A percentile compares a stretch with the other conserved stretches of the same genome.
phyloP scores from a whole-genome alignment of 2,113 vertebrate species.

The Corythoichthys intestinalis region DNA sequence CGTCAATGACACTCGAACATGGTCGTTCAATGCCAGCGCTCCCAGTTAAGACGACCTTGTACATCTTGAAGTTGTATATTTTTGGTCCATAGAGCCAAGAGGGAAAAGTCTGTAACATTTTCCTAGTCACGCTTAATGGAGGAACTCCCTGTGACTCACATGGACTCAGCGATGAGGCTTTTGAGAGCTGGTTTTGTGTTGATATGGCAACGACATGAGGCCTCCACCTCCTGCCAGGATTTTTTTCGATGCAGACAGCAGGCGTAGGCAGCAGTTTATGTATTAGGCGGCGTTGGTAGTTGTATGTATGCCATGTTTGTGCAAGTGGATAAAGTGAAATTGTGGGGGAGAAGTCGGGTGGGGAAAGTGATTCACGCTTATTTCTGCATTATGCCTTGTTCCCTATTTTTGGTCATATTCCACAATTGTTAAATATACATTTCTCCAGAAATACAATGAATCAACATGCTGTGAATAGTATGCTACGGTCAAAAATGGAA shows the following conservation, averaged over 20 bases:
- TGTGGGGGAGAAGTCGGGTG: not conserved
- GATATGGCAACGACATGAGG: constrained; percentile 34
- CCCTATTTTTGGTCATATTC: not conserved
- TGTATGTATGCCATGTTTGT: not conserved
- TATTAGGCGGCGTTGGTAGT: not conserved
- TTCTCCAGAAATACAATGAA: not conserved
- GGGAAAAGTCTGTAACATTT: constrained; percentile 2
- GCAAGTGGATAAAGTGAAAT: not conserved
- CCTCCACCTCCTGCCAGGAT: not conserved
- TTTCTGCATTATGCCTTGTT: not conserved
- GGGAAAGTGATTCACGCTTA: constrained; percentile 1
- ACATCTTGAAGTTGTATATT: not conserved
- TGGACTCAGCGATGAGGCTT: not conserved
- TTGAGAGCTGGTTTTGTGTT: constrained; percentile 23
- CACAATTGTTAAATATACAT: not conserved
- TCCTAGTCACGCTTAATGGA: not conserved
- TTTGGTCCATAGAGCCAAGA: not conserved
- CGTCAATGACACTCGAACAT: too few species aligned
- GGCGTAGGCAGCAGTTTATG: too few species aligned
- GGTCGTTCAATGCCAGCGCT: too few species aligned
- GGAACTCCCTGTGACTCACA: constrained; percentile 53
- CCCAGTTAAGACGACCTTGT: not conserved
- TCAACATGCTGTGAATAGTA: too few species aligned
- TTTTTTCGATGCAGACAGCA: not conserved
- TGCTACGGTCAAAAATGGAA: too few species aligned